Conservation (phyloP, 2,888 invertebrate genomes). For the Phania funesta region DNA sequence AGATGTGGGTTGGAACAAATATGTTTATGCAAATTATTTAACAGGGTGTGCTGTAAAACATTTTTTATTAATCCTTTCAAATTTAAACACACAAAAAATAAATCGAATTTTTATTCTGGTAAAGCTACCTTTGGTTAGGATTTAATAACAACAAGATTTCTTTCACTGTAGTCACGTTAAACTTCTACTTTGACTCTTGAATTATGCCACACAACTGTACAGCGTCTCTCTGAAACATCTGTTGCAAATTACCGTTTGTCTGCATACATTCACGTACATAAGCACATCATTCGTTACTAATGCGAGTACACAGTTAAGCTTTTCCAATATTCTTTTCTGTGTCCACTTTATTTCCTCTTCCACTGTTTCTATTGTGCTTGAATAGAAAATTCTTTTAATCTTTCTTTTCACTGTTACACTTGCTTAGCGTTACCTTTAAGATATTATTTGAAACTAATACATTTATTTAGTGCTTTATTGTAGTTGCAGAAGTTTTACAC, state of each 20-base stretch:
- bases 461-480: not conserved
- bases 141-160: constrained; percentile 12
- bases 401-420: constrained; percentile 20
- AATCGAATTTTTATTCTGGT: too few relatives aligned
- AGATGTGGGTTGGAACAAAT: too few relatives aligned
- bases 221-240: constrained; percentile 50
- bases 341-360: constrained; percentile 18
- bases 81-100: not conserved
- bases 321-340: not conserved
- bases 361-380: not conserved
- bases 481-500: not conserved
- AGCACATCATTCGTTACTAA: not conserved
- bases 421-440: constrained; percentile 50
- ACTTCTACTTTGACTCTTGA: constrained; percentile 14
- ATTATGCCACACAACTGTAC: constrained; percentile 3
- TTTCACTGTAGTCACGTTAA: not conserved
- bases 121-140: too few relatives aligned
- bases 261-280: constrained; percentile 43
- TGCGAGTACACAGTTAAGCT: constrained; percentile 11
- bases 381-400: constrained; percentile 15
- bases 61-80: too few relatives aligned
- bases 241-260: constrained; percentile 61
- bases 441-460: constrained; percentile 52
- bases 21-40: too few relatives aligned
- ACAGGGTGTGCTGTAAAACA: too few relatives aligned